Conservation (phyloP, 2,888 invertebrate genomes). For the Diploptera punctata region DNA sequence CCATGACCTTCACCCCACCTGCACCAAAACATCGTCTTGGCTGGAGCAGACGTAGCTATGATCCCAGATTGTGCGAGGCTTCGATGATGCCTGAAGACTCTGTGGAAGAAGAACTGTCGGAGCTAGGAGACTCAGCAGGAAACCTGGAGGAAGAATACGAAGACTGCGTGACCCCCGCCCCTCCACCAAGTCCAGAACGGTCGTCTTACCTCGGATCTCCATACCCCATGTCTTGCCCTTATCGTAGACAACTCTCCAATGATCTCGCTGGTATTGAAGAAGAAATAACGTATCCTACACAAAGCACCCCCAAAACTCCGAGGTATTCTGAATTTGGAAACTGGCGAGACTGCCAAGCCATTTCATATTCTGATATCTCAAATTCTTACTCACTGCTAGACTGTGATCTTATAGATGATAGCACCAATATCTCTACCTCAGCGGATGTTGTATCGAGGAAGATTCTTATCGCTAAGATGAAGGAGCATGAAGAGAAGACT, state of each 20-base stretch:
- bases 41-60: too few relatives aligned
- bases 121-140: too few relatives aligned
- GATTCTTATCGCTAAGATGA: conserved; percentile 8
- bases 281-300: background rate
- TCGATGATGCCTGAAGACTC: too few relatives aligned
- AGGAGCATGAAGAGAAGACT: background rate
- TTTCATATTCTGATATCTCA: background rate
- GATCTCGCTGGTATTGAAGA: background rate
- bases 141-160: too few relatives aligned
- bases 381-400: too few relatives aligned
- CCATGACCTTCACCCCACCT: too few relatives aligned
- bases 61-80: too few relatives aligned
- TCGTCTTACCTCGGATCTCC: conserved; percentile 3
- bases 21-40: too few relatives aligned
- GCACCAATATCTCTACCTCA: background rate
- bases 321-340: background rate
- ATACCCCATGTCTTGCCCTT: background rate
- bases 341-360: background rate
- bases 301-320: background rate
- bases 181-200: conserved; percentile 18
- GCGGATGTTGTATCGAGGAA: background rate
- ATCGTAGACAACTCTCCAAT: background rate
- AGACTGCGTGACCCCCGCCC: background rate
- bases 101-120: too few relatives aligned
- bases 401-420: background rate